phyloP scores from a whole-genome alignment of 2,888 invertebrate species.

The Drosophila vallismaia region DNA sequence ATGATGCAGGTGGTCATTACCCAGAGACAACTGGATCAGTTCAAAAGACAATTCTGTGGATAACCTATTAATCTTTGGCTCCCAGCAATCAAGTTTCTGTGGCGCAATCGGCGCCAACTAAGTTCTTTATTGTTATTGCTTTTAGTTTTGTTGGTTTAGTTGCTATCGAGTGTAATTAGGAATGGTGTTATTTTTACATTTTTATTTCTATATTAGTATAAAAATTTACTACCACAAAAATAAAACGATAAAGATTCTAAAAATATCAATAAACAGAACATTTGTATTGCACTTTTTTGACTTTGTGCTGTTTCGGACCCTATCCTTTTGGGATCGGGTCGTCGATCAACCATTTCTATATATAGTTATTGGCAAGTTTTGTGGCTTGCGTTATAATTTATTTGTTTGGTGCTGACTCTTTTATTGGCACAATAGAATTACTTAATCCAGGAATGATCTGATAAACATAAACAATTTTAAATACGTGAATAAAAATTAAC shows the following conservation, averaged over 20 bases:
- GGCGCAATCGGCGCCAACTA: conserved; percentile 60
- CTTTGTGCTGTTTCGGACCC: conserved; percentile 30
- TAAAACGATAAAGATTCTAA: conserved; percentile 43
- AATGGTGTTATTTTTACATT: conserved; percentile 45
- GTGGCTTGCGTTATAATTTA: conserved; percentile 6
- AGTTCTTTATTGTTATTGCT: conserved; percentile 51
- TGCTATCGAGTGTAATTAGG: conserved; percentile 38
- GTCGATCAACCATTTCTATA: conserved; percentile 15
- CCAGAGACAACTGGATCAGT: conserved; percentile 85
- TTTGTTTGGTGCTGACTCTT: conserved; percentile 28
- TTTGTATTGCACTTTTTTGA: conserved; percentile 42
- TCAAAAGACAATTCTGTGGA: conserved; percentile 83
- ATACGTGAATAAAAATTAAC: conserved; percentile 15
- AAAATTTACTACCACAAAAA: conserved; percentile 56
- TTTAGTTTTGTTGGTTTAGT: conserved; percentile 41
- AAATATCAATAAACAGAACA: conserved; percentile 40
- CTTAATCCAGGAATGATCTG: conserved; percentile 1
- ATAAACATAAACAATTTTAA: conserved; percentile 16
- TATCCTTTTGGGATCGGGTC: background rate
- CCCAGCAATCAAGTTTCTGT: conserved; percentile 18
- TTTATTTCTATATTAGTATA: conserved; percentile 45
- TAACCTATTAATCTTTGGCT: conserved; percentile 13
- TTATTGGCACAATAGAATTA: conserved; percentile 41
- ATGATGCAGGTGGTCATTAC: conserved; percentile 86
- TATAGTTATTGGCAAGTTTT: conserved; percentile 25